A percentile compares a stretch with the other conserved stretches of the same genome.
phyloP scores from a whole-genome alignment of 92 coral and sea anemone genomes.

The Isaurus tuberculatus region DNA sequence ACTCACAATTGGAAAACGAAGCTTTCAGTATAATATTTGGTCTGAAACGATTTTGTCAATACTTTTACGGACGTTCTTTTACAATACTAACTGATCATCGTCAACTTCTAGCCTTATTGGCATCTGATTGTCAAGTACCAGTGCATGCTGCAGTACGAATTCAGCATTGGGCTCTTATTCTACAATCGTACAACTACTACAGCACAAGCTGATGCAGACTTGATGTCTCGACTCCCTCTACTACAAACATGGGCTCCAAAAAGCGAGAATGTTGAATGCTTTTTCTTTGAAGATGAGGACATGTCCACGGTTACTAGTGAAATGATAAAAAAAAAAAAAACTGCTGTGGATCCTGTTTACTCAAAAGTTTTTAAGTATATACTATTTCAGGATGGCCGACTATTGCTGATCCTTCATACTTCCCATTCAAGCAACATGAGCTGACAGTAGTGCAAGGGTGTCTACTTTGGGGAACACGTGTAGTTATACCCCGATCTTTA shows the following conservation, averaged over 20 bases:
- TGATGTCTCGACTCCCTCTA: constrained; percentile 41
- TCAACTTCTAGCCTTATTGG: constrained; percentile 59
- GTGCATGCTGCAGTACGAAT: constrained; percentile 62
- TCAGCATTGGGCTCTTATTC: constrained; percentile 70
- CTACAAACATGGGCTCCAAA: constrained; percentile 47
- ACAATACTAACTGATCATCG: constrained; percentile 59
- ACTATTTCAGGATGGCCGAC: constrained; percentile 16
- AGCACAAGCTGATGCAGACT: constrained; percentile 74
- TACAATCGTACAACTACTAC: constrained; percentile 65
- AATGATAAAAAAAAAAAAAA: constrained; percentile 40
- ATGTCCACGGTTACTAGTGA: constrained; percentile 39
- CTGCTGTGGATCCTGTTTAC: constrained; percentile 40
- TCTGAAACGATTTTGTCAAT: constrained; percentile 56
- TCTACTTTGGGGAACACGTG: constrained; percentile 52
- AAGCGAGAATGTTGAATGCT: constrained; percentile 60
- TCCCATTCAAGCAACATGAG: constrained; percentile 40
- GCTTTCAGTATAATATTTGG: too few species aligned
- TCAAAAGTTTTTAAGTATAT: not conserved
- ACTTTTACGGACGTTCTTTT: constrained; percentile 54
- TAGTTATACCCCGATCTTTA: constrained; percentile 43
- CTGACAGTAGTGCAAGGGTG: constrained; percentile 62
- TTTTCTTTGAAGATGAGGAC: constrained; percentile 37
- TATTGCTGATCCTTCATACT: constrained; percentile 23
- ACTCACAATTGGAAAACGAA: too few species aligned
- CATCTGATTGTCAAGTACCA: constrained; percentile 58